Evolutionary conservation across 2,888 invertebrate species (phyloP).

Genomic region (Lepidocyrtinus sp.): DNA sequence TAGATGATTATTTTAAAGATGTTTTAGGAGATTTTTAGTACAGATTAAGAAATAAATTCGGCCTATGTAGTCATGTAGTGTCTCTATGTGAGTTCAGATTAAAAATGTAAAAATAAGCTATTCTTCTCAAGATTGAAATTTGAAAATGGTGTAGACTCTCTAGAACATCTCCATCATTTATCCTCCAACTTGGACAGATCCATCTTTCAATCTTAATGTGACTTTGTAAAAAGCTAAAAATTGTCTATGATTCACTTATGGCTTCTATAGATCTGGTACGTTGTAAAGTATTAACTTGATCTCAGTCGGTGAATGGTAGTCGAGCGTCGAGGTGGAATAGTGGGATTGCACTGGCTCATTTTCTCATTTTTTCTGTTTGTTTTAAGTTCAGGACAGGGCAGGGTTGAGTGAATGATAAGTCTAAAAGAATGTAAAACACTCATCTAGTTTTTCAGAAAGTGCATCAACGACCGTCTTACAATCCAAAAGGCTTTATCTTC

Average conservation of each 20-base stretch:
- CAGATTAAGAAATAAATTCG: not conserved
- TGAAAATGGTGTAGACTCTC: not conserved
- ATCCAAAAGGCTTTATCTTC: not conserved
- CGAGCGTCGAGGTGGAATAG: conserved; percentile 51
- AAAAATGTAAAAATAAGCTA: not conserved
- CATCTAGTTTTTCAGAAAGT: not conserved
- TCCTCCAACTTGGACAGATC: not conserved
- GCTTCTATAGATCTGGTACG: conserved; percentile 18
- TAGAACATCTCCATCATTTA: not conserved
- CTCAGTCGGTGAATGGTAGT: conserved; percentile 48
- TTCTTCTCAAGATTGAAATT: not conserved
- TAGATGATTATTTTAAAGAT: not conserved
- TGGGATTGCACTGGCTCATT: not conserved
- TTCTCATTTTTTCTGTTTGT: not conserved
- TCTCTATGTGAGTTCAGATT: not conserved
- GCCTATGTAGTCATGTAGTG: not conserved
- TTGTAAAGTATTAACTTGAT: too few relatives aligned
- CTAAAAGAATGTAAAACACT: not conserved
- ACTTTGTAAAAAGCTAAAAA: not conserved
- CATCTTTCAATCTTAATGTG: not conserved
- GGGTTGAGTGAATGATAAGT: not conserved
- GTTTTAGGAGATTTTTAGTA: not conserved
- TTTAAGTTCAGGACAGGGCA: not conserved
- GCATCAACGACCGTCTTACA: too few relatives aligned
- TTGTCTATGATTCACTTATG: not conserved